A percentile compares a stretch with the other conserved stretches of the same genome.
These are phyloP conservation scores for Eupithecia dodoneata DNA, from an alignment of 2,888 invertebrate species.

Conservation along the genomic window DNA sequence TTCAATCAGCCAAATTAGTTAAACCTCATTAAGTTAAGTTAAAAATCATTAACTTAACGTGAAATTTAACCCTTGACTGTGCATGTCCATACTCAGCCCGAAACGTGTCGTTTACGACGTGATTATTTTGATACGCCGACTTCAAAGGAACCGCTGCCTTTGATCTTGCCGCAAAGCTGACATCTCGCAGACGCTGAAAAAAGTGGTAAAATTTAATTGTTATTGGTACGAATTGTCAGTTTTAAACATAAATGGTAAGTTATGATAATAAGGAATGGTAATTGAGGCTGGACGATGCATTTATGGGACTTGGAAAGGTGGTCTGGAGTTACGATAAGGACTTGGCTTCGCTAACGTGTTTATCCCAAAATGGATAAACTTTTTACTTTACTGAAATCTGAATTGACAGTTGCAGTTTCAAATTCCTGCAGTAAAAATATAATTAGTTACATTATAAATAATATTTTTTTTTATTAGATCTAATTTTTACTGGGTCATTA, in stretches of 20 bases:
- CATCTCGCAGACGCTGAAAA: conserved; percentile 55
- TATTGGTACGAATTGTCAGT: conserved; percentile 50
- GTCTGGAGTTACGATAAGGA: conserved; percentile 7
- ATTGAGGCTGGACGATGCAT: not conserved
- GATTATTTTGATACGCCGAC: conserved; percentile 60
- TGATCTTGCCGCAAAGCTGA: conserved; percentile 67
- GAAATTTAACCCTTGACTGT: conserved; percentile 36
- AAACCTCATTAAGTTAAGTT: conserved; percentile 13
- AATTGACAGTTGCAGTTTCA: not conserved
- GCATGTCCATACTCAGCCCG: conserved; percentile 49
- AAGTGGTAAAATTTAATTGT: conserved; percentile 53
- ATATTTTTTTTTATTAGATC: not conserved
- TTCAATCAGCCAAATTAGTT: conserved; percentile 15
- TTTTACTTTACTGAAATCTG: not conserved
- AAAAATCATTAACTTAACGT: conserved; percentile 22
- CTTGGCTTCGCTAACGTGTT: not conserved
- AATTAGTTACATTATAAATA: not conserved
- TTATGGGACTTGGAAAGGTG: not conserved
- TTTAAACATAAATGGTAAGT: conserved; percentile 34
- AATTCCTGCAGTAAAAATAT: not conserved
- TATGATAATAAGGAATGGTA: conserved; percentile 31
- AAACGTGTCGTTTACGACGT: conserved; percentile 65
- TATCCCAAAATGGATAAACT: conserved; percentile 10
- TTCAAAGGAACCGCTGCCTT: conserved; percentile 69
- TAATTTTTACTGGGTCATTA: not conserved